phyloP scores from a whole-genome alignment of 2,888 invertebrate genomes.

The Trichopria drosophilae region DNA sequence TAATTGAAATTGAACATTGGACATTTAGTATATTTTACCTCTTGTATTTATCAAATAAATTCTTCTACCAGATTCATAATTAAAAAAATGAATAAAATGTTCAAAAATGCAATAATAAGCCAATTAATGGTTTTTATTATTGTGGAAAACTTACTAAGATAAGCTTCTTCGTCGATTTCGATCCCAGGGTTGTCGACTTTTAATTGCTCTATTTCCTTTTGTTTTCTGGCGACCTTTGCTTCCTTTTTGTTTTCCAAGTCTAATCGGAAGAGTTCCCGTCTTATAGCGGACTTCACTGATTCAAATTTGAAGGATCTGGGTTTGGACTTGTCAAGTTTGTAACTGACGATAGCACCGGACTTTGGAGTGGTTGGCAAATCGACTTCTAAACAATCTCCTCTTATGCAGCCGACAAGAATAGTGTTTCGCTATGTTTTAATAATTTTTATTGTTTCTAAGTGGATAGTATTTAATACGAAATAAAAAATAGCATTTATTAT shows the following conservation, averaged over 20 bases:
- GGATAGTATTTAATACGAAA: not conserved
- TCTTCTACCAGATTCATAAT: too few relatives aligned
- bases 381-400: slow-evolving; percentile 63
- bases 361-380: slow-evolving; percentile 58
- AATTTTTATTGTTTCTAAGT: slow-evolving; percentile 30
- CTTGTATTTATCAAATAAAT: too few relatives aligned
- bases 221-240: slow-evolving; percentile 61
- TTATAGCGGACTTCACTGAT: slow-evolving; percentile 66
- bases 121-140: too few relatives aligned
- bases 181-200: slow-evolving; percentile 64
- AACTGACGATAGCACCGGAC: slow-evolving; percentile 59
- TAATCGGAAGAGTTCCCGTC: slow-evolving; percentile 64
- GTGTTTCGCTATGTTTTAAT: slow-evolving; percentile 51
- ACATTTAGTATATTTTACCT: too few relatives aligned
- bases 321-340: slow-evolving; percentile 52
- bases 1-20: too few relatives aligned
- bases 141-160: slow-evolving; percentile 66
- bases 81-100: too few relatives aligned
- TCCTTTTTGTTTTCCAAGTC: slow-evolving; percentile 63
- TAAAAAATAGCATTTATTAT: not conserved
- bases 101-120: too few relatives aligned
- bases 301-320: slow-evolving; percentile 59
- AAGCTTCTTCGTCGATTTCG: slow-evolving; percentile 65
- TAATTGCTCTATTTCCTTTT: slow-evolving; percentile 64
- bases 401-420: slow-evolving; percentile 62